Base-by-base conservation (phyloP, 1,140 invertebrate species). In the Leptopilina boulardi region DNA sequence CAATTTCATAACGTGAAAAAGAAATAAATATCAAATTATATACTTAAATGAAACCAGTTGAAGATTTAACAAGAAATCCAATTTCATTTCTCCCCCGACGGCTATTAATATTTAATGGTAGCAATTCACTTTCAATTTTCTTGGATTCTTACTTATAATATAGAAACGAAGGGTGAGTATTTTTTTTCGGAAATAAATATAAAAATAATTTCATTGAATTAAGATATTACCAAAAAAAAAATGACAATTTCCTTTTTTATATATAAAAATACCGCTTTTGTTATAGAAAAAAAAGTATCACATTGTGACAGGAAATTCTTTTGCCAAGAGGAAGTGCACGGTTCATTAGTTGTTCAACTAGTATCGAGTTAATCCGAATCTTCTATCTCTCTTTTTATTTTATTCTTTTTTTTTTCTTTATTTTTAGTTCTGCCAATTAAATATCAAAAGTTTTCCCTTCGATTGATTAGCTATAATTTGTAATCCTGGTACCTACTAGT, bases 261-360 rank as follows among this genome's bases (percentile, higher is more conserved):
- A n/a, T n/a, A n/a, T n/a, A n/a, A n/a, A n/a, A n/a, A n/a, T 23
- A 47, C n/a, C 10, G 21, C 9, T 59, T 18, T 23, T 1, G 9
- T 59, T 19, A n/a, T n/a, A n/a, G n/a, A n/a, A n/a, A n/a, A n/a
- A n/a, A 10, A 23, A 59, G 21, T 10, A 3, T 59, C 75, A 82
- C 82, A 84, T 83, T 84, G 73, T 80, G 72, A 78, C 78, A 82
- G 74, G 72, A 70, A 73, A 80, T 73, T 54, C 76, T 77, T 30
- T 77, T 73, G 76, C 82, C 21, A 80, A 75, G 51, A 80, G 77
- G 71, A 76, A 78, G 83, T 82, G 79, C 77, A 83, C 82, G 83
- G 78, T 84, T 83, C 82, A 82, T 84, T 84, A 84, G 75, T 76
- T 79, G n/a, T 41, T 54, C 51, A 19, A 54, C 47, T 54, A n/a